Evolutionary conservation across 2,888 invertebrate species (phyloP).

Genomic region (Proisotoma minuta): DNA sequence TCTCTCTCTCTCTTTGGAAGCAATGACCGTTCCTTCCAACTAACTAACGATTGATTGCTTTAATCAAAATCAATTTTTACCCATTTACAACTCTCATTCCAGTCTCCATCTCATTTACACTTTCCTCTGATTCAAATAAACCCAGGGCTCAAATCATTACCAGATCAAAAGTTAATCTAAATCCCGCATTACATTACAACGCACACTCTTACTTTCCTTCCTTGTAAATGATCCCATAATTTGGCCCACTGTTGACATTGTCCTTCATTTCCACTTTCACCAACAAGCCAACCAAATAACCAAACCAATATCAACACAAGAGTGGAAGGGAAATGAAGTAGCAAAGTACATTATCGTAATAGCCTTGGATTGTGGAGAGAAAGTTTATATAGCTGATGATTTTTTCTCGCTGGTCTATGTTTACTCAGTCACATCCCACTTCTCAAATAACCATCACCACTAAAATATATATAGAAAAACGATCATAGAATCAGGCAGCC

Average conservation of each 20-base stretch:
- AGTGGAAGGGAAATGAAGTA: conserved; percentile 27
- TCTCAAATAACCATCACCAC: conserved; percentile 2
- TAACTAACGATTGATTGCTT: conserved; percentile 47
- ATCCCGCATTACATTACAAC: no score
- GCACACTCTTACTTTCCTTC: no score
- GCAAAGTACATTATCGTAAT: conserved; percentile 10
- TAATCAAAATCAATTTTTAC: conserved; percentile 48
- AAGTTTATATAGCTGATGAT: not conserved
- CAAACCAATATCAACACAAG: conserved; percentile 14
- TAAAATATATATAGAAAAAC: not conserved
- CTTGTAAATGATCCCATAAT: no score
- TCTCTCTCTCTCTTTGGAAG: conserved; percentile 12
- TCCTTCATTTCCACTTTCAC: no score
- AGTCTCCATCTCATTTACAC: no score
- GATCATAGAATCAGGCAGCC: not conserved
- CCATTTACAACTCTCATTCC: conserved; percentile 20
- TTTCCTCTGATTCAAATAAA: conserved; percentile 1
- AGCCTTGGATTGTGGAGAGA: not conserved
- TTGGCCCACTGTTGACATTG: no score
- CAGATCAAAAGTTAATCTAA: no score
- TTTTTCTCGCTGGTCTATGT: no score
- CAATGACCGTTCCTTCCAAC: conserved; percentile 40
- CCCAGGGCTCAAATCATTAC: conserved; percentile 6
- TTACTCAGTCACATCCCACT: not conserved
- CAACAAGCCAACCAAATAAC: no score